Percentiles rank a stretch among this genome's conserved stretches.
Conservation (phyloP, 2,797 vertebrate genomes). For the Muscicapa striata region DNA sequence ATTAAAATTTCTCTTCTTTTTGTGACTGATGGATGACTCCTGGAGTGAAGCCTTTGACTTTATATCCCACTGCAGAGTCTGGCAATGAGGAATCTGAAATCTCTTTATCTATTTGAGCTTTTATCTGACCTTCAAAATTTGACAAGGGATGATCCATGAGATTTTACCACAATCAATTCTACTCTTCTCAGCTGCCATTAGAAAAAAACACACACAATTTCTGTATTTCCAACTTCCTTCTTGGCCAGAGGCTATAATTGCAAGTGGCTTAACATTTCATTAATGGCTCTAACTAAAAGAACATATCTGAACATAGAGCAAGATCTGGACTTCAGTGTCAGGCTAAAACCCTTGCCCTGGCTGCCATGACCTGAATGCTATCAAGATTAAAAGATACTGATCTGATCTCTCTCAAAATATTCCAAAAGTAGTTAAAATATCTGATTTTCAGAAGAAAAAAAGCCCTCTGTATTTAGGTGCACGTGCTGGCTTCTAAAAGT, state of each 20-base stretch:
- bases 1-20: neutral
- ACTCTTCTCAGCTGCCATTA: neutral
- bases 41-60: neutral
- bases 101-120: neutral
- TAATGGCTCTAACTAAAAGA: neutral
- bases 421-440: neutral
- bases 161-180: neutral
- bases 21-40: neutral
- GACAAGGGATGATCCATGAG: neutral
- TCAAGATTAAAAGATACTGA: neutral
- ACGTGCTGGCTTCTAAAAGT: neutral
- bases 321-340: neutral
- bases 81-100: neutral
- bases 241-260: neutral
- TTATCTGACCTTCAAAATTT: neutral
- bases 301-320: neutral
- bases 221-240: neutral
- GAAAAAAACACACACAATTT: fast-evolving
- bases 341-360: neutral
- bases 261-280: neutral
- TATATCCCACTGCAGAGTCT: neutral
- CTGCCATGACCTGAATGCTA: neutral
- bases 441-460: neutral
- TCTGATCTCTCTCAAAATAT: neutral
- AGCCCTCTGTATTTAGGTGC: neutral